Base-by-base conservation (phyloP, 2,113 vertebrate genomes). In the Indicator indicator region DNA sequence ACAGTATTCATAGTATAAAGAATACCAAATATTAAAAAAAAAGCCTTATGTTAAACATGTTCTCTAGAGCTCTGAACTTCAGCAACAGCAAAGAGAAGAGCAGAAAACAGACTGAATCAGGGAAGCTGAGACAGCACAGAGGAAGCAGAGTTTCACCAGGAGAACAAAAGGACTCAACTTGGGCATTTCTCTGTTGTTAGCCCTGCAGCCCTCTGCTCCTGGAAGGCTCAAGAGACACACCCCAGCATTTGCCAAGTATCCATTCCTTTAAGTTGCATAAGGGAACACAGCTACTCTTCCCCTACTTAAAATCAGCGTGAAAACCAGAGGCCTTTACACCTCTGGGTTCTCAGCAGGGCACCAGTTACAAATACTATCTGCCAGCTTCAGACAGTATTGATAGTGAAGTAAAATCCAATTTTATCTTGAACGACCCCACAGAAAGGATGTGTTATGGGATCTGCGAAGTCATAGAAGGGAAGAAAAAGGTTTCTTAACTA, bases 111-210 rank as follows among this genome's bases (percentile, higher is more conserved):
- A 16, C 12, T 27, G 48, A 20, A 32, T 12, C 5, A 36, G 50
- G 55, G 16, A 3, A 10, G 16, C 14, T 23, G 7, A 16, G 58
- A 12, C 4, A 32, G 40, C 12, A 20, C 5, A 59, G 32, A 54
- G 20, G 32, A 40, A 30, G 50, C 15, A 9, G 19, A 15, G 80
- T 30, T n/a, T 48, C 63, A 14, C 33, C 33, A 23, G 48, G n/a
- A 40, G 48, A 56, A 17, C 30, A 19, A 28, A n/a, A 0, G 5
- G 55, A 16, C 48, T 12, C 0, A 1, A 38, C 40, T 33, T 5
- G 3, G 46, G 68, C 36, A 33, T 17, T 32, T 36, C 54, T 6
- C 24, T 17, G 1, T 38, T 1, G 2, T 28, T n/a, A 40, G 36
- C 3, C 13, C 19, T 33, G 24, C 60, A 68, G 67, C 17, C 26